phyloP scores from a whole-genome alignment of 1,140 invertebrate genomes.

The Lucilia sericata region DNA sequence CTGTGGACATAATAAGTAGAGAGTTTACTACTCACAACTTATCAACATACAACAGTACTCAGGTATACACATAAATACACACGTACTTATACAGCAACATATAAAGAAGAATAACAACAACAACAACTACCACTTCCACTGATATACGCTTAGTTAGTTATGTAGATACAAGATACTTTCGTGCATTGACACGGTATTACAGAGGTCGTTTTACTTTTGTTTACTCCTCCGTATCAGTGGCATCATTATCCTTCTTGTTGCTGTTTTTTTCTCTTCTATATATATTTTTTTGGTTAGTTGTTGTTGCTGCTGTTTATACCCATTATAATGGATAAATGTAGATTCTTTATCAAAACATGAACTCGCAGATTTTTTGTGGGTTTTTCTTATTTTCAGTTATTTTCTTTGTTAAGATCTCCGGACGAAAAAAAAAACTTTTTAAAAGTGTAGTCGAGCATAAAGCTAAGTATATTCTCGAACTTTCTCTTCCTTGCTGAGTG shows the following conservation, averaged over 20 bases:
- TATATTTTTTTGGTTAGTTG: not conserved
- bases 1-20: slow-evolving; percentile 39
- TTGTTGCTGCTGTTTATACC: slow-evolving; percentile 11
- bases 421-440: slow-evolving; percentile 9
- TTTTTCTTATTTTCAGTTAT: not conserved
- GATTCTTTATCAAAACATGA: slow-evolving; percentile 43
- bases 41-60: too few species aligned
- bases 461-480: slow-evolving; percentile 31
- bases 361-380: slow-evolving; percentile 35
- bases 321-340: slow-evolving; percentile 41
- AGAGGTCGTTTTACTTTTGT: slow-evolving; percentile 35
- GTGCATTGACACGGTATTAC: slow-evolving; percentile 44
- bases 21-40: too few species aligned
- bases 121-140: slow-evolving; percentile 48
- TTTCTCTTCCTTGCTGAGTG: slow-evolving; percentile 1
- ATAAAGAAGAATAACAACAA: not conserved
- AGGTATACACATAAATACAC: not conserved
- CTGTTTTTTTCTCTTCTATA: not conserved
- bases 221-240: slow-evolving; percentile 39
- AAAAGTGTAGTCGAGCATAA: slow-evolving; percentile 42
- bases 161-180: slow-evolving; percentile 51
- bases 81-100: not conserved
- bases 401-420: not conserved
- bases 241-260: slow-evolving; percentile 29
- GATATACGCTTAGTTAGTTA: slow-evolving; percentile 64